Percentiles rank a stretch among this genome's conserved stretches.
Evolutionary conservation across 30 jellyfish, hydroid and myxozoan genomes (phyloP).

Genomic region (Chrysaora quinquecirrha): DNA sequence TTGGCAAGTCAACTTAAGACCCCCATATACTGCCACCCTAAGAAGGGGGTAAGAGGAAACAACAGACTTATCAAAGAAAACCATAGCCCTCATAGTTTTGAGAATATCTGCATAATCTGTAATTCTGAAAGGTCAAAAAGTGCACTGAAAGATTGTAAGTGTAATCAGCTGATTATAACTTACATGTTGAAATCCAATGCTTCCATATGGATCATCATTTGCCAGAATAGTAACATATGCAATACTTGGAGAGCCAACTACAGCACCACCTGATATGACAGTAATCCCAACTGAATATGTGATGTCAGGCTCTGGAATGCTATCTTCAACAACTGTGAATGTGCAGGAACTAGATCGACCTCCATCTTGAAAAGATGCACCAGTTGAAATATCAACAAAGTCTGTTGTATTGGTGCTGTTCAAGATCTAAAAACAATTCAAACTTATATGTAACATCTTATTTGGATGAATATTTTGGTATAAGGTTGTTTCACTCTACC

Average conservation of each 20-base stretch:
- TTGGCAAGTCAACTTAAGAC: no score
- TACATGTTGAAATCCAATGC: conserved; percentile 68
- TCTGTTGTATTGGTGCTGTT: conserved; percentile 54
- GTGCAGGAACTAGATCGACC: conserved; percentile 49
- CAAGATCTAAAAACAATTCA: conserved; percentile 29
- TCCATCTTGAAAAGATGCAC: conserved; percentile 38
- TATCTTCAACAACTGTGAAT: conserved; percentile 73
- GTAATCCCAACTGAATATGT: conserved; percentile 62
- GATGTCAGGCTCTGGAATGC: conserved; percentile 80
- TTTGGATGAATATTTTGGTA: no score
- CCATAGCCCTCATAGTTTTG: no score
- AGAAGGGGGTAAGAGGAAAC: no score
- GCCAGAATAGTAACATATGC: conserved; percentile 72
- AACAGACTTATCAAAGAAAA: no score
- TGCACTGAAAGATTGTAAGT: no score
- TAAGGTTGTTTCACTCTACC: no score
- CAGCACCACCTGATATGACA: conserved; percentile 44
- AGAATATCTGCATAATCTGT: no score
- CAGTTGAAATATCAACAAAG: conserved; percentile 20
- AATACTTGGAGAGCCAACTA: conserved; percentile 33
- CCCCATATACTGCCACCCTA: no score
- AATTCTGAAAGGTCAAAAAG: no score
- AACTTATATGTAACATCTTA: no score
- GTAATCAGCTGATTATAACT: no score
- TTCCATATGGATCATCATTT: conserved; percentile 96